phyloP scores from a whole-genome alignment of 1,140 invertebrate genomes.

The Bathynomus jamesi region DNA sequence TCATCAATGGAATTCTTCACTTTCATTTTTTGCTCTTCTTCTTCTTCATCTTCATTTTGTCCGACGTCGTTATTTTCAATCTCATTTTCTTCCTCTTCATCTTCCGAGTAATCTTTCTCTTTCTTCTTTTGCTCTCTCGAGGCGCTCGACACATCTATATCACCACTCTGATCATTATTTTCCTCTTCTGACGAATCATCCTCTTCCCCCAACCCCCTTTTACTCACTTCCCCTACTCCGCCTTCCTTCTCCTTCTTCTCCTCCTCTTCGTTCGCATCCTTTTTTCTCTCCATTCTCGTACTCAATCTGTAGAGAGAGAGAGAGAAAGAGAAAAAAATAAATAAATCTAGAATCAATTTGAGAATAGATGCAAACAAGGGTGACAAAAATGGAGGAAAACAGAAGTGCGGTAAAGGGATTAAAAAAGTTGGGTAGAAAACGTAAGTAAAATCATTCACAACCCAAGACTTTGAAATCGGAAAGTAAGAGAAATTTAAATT shows the following conservation, averaged over 20 bases:
- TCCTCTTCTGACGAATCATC: background rate
- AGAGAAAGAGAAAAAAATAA: too few species aligned
- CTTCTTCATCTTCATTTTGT: slow-evolving; percentile 41
- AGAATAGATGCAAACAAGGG: too few species aligned
- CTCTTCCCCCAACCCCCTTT: background rate
- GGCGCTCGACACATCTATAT: background rate
- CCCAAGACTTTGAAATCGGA: too few species aligned
- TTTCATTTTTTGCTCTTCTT: too few species aligned
- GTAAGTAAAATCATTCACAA: too few species aligned
- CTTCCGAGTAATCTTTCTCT: slow-evolving; percentile 12
- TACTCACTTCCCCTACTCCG: background rate
- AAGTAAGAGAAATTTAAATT: too few species aligned
- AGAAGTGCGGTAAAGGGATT: too few species aligned
- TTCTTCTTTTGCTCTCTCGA: background rate
- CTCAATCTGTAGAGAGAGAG: background rate
- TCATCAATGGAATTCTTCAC: too few species aligned
- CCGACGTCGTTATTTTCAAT: slow-evolving; percentile 48
- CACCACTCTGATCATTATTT: background rate
- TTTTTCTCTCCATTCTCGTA: background rate
- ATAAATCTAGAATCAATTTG: too few species aligned
- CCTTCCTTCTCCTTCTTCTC: background rate
- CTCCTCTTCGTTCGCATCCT: background rate
- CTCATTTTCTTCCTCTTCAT: slow-evolving; percentile 10
- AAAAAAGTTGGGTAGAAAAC: too few species aligned
- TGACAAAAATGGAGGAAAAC: too few species aligned